Percentiles rank a stretch among this genome's conserved stretches.
These are phyloP conservation scores for Sebastes ruberrimus DNA, from an alignment of 2,797 vertebrate species.

Conservation along the genomic window DNA sequence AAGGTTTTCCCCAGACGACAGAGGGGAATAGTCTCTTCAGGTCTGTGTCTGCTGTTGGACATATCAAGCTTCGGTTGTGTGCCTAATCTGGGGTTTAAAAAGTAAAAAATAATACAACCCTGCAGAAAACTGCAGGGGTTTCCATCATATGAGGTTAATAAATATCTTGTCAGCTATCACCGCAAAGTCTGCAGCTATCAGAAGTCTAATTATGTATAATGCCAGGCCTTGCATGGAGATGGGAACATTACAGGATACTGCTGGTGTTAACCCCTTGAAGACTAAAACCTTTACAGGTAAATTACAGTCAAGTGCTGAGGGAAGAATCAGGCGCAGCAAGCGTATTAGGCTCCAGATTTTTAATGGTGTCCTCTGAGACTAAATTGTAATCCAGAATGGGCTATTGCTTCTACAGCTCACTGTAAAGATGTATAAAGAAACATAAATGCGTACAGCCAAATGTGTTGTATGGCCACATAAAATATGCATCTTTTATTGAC, in stretches of 20 bases:
- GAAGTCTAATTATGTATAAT: conserved; percentile 48
- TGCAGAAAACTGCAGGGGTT: conserved; percentile 14
- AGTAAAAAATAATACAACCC: conserved; percentile 31
- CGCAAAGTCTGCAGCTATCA: conserved; percentile 9
- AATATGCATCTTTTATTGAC: conserved; percentile 51
- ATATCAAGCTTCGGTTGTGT: conserved; percentile 42
- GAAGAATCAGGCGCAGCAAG: conserved; percentile 13
- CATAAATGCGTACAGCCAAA: neutral
- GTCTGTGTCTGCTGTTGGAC: conserved; percentile 26
- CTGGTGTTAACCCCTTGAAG: conserved; percentile 55
- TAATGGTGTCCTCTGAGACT: conserved; percentile 60
- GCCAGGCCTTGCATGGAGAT: conserved; percentile 9
- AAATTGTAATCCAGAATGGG: conserved; percentile 23
- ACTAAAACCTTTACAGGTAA: conserved; percentile 42
- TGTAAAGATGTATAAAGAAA: conserved; percentile 35
- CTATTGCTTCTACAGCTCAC: conserved; percentile 15
- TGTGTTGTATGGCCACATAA: conserved; percentile 29
- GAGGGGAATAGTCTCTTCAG: conserved; percentile 32
- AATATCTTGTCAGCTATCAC: conserved; percentile 23
- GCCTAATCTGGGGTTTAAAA: conserved; percentile 44
- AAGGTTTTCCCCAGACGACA: conserved; percentile 43
- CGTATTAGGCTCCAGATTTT: conserved; percentile 27
- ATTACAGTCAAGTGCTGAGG: conserved; percentile 48
- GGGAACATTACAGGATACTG: conserved; percentile 20
- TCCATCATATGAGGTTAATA: conserved; percentile 45